phyloP scores from a whole-genome alignment of 2,797 vertebrate genomes.

The Rhynchonycteris naso region DNA sequence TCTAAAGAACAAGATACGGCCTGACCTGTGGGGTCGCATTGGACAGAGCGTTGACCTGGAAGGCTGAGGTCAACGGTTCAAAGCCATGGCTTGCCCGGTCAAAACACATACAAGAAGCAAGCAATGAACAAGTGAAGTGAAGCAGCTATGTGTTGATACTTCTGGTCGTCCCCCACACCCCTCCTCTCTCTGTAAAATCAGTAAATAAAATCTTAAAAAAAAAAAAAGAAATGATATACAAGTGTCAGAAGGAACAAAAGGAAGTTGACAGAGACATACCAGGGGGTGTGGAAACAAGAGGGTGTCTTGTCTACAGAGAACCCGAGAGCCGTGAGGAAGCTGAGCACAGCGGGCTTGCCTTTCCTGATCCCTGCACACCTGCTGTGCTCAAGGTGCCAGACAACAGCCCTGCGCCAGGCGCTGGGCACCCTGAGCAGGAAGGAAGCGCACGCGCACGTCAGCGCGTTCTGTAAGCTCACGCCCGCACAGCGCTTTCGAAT shows the following conservation, averaged over 20 bases:
- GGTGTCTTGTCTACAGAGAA: rapidly evolving
- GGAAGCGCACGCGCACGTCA: neutral
- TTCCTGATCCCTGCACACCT: rapidly evolving
- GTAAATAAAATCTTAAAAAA: no score
- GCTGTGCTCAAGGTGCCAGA: no score
- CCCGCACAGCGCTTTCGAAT: neutral
- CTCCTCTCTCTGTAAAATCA: no score
- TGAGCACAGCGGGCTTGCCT: rapidly evolving
- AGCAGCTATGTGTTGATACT: no score
- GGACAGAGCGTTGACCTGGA: no score
- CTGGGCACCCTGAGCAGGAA: neutral
- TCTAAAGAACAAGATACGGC: neutral
- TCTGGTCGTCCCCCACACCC: no score
- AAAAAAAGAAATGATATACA: neutral
- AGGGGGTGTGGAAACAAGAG: neutral
- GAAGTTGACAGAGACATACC: rapidly evolving
- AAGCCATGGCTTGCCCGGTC: no score
- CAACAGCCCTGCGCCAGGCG: no score
- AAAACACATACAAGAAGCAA: no score
- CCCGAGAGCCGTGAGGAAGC: rapidly evolving
- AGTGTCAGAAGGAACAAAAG: neutral
- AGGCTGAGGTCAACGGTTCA: no score
- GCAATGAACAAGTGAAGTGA: no score
- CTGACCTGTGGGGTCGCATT: no score
- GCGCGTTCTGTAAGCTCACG: rapidly evolving